Conservation (phyloP, 2,888 invertebrate genomes). For the Meteorus cinctellus region DNA sequence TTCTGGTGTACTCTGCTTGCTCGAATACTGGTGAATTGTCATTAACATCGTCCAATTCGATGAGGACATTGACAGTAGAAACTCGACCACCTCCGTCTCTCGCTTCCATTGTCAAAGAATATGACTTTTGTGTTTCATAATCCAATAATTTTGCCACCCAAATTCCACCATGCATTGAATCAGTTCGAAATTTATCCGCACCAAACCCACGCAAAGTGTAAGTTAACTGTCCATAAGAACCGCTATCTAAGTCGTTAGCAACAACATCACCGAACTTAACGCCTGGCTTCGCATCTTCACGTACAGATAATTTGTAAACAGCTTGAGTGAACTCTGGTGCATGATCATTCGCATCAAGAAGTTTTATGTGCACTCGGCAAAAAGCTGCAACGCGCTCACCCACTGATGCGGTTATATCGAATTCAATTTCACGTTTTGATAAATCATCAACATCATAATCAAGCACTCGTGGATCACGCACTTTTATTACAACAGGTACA, state of each 20-base stretch:
- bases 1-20: constrained; percentile 81
- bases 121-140: constrained; percentile 86
- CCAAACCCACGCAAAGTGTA: constrained; percentile 87
- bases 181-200: constrained; percentile 83
- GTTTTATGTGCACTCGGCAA: constrained; percentile 78
- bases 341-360: constrained; percentile 88
- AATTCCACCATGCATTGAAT: constrained; percentile 80
- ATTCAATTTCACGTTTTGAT: constrained; percentile 77
- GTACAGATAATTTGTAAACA: constrained; percentile 80
- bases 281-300: constrained; percentile 80
- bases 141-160: constrained; percentile 81
- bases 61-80: constrained; percentile 81
- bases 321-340: constrained; percentile 80
- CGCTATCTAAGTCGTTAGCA: constrained; percentile 85
- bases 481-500: constrained; percentile 83
- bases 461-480: constrained; percentile 79
- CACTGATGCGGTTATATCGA: constrained; percentile 80
- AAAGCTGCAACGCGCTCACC: constrained; percentile 75
- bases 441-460: constrained; percentile 83
- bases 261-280: constrained; percentile 79
- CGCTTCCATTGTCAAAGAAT: constrained; percentile 86
- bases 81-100: constrained; percentile 86
- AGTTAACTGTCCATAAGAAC: constrained; percentile 81
- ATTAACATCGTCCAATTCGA: constrained; percentile 84
- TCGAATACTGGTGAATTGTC: constrained; percentile 86